Percentiles rank a stretch among this genome's conserved stretches.
Conservation (phyloP, 64 coral and sea anemone species). For the Stylophora pistillata region DNA sequence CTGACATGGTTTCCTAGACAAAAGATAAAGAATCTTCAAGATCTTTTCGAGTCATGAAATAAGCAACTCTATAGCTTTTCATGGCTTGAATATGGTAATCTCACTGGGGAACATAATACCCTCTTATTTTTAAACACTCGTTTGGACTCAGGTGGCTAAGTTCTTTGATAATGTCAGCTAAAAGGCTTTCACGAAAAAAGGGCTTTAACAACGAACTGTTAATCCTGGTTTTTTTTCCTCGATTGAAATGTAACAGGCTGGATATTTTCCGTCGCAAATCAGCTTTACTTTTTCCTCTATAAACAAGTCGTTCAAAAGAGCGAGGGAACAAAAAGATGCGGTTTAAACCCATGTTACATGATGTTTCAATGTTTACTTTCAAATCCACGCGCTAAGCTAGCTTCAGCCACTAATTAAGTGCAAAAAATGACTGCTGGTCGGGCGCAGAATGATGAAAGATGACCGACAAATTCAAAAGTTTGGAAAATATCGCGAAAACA, state of each 20-base stretch:
- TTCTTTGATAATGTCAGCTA: conserved; percentile 10
- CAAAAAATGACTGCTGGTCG: background rate
- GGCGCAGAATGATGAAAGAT: background rate
- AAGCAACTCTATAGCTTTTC: background rate
- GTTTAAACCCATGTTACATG: background rate
- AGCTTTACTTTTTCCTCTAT: conserved; percentile 16
- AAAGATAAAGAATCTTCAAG: conserved; percentile 19
- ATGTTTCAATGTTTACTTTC: conserved; percentile 36
- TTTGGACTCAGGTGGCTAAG: background rate
- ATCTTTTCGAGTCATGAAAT: conserved; percentile 3
- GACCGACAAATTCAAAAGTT: background rate
- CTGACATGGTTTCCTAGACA: conserved; percentile 22
- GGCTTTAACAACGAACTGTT: background rate
- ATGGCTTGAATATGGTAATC: conserved; percentile 33
- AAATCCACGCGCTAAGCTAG: background rate
- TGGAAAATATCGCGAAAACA: background rate
- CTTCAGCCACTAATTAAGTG: conserved; percentile 49
- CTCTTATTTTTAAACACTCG: conserved; percentile 20
- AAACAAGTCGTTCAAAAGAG: conserved; percentile 19
- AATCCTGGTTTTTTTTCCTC: background rate
- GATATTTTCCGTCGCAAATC: background rate
- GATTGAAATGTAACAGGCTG: background rate
- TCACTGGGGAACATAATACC: conserved; percentile 24
- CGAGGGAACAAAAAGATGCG: background rate
- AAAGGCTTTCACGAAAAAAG: background rate